Evolutionary conservation across 2,113 vertebrate species (phyloP).

Genomic region (Indicator maculatus): DNA sequence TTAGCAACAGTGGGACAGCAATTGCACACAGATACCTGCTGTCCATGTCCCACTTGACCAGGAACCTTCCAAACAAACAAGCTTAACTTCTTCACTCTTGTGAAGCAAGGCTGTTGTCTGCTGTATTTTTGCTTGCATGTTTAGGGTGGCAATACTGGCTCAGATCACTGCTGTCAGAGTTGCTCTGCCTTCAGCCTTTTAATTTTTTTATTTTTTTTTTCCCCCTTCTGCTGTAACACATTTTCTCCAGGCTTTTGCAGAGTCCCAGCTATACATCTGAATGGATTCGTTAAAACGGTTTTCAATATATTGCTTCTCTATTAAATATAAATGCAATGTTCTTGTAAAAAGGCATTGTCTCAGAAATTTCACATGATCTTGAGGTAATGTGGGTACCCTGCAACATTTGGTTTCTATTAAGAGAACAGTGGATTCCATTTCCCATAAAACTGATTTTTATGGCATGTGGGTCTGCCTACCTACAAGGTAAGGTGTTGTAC

Average conservation of each 20-base stretch:
- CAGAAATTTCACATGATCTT: not conserved
- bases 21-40: not conserved
- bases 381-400: not conserved
- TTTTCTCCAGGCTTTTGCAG: not conserved
- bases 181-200: slow-evolving; percentile 22
- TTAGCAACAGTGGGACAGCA: not conserved
- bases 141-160: not conserved
- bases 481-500: not conserved
- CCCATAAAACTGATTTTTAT: not conserved
- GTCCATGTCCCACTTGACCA: not conserved
- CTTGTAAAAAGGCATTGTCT: not conserved
- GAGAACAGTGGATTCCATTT: not conserved
- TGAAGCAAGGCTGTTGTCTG: not conserved
- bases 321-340: not conserved
- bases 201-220: not conserved
- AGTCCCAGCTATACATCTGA: slow-evolving; percentile 28
- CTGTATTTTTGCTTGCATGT: not conserved
- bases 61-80: not conserved
- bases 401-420: not conserved
- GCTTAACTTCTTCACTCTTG: not conserved
- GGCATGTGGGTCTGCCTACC: not conserved
- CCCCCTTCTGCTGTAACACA: not conserved
- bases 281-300: not conserved
- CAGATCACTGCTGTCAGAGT: slow-evolving; percentile 4
- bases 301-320: not conserved